These are phyloP conservation scores for Poeciliopsis gracilis DNA, from an alignment of 2,797 vertebrate species.

Conservation along the genomic window DNA sequence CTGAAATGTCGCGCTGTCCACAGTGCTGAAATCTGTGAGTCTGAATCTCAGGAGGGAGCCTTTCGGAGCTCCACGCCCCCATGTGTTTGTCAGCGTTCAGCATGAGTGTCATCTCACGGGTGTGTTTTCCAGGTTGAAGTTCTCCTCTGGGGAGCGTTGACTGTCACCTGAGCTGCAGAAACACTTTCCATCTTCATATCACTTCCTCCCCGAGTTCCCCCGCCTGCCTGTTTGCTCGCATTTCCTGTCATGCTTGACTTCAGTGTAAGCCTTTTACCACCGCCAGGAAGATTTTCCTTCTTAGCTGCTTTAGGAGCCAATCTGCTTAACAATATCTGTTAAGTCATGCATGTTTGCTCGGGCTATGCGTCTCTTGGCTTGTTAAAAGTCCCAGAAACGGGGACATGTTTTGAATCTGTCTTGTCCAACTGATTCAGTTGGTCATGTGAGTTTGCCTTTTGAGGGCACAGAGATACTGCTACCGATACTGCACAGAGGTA, in stretches of 20 bases:
- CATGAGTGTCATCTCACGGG: constrained; percentile 32
- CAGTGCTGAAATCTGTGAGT: constrained; percentile 6
- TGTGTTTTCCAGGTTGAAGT: constrained; percentile 11
- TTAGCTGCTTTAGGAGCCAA: constrained; percentile 60
- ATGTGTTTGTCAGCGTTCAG: constrained; percentile 33
- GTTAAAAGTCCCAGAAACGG: constrained; percentile 15
- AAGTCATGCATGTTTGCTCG: constrained; percentile 45
- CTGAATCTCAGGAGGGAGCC: constrained; percentile 9
- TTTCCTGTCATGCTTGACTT: constrained; percentile 44
- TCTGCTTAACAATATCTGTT: constrained; percentile 62
- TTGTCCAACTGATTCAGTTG: background rate
- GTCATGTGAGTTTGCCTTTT: constrained; percentile 24
- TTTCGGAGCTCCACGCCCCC: constrained; percentile 7
- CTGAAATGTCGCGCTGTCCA: background rate
- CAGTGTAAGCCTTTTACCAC: constrained; percentile 37
- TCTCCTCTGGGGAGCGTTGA: constrained; percentile 21
- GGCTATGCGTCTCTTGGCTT: constrained; percentile 10
- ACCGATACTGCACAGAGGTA: no score
- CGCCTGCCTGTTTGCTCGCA: constrained; percentile 50
- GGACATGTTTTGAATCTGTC: background rate
- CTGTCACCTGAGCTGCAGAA: constrained; percentile 12
- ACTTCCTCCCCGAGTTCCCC: constrained; percentile 26
- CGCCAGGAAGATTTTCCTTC: constrained; percentile 35
- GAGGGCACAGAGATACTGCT: constrained; percentile 14
- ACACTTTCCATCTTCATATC: constrained; percentile 35